Evolutionary conservation across 35 echinoderm and acorn worm species (phyloP).

Genomic region (Ophioderma brevispina): DNA sequence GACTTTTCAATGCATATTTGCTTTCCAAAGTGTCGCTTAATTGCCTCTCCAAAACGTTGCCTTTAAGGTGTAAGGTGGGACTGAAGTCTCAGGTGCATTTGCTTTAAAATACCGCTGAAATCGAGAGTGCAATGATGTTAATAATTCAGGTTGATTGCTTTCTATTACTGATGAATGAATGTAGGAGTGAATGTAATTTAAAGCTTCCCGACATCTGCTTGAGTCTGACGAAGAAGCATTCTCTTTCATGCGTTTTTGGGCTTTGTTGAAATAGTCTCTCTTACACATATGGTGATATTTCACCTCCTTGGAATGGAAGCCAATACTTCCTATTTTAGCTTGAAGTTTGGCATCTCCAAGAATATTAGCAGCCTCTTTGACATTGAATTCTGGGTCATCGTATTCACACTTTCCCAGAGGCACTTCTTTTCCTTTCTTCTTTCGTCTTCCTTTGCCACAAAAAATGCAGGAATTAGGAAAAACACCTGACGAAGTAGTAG

Average conservation of each 20-base stretch:
- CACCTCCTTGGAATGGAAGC: background rate
- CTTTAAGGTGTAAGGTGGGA: background rate
- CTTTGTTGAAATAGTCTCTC: slow-evolving; percentile 13
- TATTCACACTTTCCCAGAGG: background rate
- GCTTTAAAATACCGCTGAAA: background rate
- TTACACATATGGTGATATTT: background rate
- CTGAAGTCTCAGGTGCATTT: background rate
- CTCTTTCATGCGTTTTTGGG: background rate
- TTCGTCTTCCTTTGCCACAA: background rate
- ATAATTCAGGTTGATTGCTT: background rate
- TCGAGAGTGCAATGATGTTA: background rate
- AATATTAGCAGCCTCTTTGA: background rate
- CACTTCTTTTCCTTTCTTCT: background rate
- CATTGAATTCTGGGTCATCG: background rate
- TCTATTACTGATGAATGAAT: background rate
- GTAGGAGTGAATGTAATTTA: background rate
- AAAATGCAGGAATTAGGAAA: background rate
- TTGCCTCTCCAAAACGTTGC: background rate
- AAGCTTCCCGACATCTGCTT: background rate
- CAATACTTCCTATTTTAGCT: background rate
- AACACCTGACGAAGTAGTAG: background rate
- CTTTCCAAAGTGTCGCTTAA: background rate
- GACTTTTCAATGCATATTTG: background rate
- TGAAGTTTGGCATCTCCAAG: background rate
- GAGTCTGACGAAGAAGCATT: background rate